phyloP scores from a whole-genome alignment of 2,113 vertebrate species.

The Labeo rohita region DNA sequence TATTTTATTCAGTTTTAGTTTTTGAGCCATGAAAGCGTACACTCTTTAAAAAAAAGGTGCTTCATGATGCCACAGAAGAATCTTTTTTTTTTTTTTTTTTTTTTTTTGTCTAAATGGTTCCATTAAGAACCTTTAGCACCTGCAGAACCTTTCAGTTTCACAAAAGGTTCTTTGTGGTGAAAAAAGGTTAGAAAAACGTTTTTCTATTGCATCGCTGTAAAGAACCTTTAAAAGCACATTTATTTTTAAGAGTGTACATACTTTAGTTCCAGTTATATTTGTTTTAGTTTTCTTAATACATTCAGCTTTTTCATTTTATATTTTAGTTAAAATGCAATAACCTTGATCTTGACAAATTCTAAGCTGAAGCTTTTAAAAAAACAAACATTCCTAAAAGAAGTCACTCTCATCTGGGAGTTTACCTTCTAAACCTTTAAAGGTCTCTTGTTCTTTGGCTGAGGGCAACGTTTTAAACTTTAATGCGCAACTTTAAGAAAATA shows the following conservation, averaged over 20 bases:
- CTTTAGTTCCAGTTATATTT: too few species aligned
- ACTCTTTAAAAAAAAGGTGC: too few species aligned
- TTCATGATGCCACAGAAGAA: too few species aligned
- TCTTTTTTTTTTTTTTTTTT: too few species aligned
- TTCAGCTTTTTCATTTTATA: not conserved
- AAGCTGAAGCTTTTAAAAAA: not conserved
- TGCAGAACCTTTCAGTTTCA: too few species aligned
- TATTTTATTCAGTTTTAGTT: not conserved
- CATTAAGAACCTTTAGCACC: too few species aligned
- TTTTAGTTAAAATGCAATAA: not conserved
- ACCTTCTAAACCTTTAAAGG: slow-evolving; percentile 11
- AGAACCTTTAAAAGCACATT: too few species aligned
- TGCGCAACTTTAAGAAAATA: slow-evolving; percentile 45
- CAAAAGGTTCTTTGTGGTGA: too few species aligned
- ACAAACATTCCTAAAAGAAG: not conserved
- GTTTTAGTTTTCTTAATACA: not conserved
- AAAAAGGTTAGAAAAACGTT: too few species aligned
- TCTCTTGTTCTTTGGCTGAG: not conserved
- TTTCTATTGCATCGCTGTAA: too few species aligned
- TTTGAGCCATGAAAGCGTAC: not conserved
- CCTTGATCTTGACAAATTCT: not conserved
- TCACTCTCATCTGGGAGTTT: not conserved
- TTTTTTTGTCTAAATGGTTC: too few species aligned
- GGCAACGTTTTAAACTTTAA: slow-evolving; percentile 53
- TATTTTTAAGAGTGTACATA: too few species aligned